A percentile compares a stretch with the other conserved stretches of the same genome.
These are phyloP conservation scores for Pantherophis alleghaniensis DNA, from an alignment of 2,797 vertebrate species.

Conservation along the genomic window DNA sequence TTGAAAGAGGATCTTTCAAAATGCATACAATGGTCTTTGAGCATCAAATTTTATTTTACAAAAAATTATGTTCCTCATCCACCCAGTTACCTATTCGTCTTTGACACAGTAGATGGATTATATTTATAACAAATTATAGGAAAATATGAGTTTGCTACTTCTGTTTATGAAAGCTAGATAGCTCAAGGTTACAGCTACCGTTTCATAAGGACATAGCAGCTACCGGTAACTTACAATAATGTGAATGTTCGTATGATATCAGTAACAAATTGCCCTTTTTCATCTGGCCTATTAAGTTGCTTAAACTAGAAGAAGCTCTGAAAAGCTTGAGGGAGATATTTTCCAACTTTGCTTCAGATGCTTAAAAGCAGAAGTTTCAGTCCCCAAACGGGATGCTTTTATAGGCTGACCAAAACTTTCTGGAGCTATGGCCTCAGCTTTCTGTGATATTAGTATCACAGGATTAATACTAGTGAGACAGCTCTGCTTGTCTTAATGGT, in stretches of 20 bases:
- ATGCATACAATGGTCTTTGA: conserved; percentile 25
- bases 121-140: conserved; percentile 21
- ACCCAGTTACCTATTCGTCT: neutral
- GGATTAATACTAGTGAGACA: neutral
- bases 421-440: neutral
- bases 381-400: neutral
- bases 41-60: neutral
- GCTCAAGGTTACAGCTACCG: neutral
- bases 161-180: neutral
- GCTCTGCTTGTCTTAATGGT: neutral
- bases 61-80: neutral
- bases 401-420: neutral
- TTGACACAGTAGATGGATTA: neutral
- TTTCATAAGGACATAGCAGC: too few relatives aligned
- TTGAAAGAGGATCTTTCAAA: conserved; percentile 6
- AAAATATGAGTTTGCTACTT: conserved; percentile 12
- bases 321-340: neutral
- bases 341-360: neutral
- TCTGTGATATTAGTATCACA: neutral
- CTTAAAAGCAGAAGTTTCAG: neutral
- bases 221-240: neutral
- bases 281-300: neutral
- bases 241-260: neutral
- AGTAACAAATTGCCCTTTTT: neutral
- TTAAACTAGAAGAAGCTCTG: neutral